Conservation (phyloP, 2,888 invertebrate species). For the Buathra laborator region DNA sequence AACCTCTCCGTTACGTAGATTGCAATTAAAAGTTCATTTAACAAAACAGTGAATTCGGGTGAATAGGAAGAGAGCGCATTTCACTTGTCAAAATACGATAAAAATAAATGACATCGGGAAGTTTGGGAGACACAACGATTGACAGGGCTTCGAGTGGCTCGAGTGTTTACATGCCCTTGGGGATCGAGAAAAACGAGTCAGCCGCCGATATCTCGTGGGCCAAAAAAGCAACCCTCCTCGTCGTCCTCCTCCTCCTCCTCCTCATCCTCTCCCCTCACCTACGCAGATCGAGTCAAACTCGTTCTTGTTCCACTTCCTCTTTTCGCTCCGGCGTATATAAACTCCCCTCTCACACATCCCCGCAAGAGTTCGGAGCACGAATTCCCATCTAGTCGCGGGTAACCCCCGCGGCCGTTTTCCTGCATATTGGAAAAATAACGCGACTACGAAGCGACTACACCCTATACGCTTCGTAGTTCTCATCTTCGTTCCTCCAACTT, state of each 20-base stretch:
- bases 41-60: background rate
- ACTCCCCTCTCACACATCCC: constrained; percentile 16
- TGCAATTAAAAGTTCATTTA: background rate
- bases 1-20: background rate
- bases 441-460: constrained; percentile 59
- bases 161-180: constrained; percentile 82
- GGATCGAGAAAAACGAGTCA: constrained; percentile 72
- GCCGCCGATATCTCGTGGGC: constrained; percentile 16
- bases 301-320: constrained; percentile 36
- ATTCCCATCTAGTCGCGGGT: constrained; percentile 69
- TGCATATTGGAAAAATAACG: constrained; percentile 80
- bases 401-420: constrained; percentile 68
- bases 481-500: constrained; percentile 37
- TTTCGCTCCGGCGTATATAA: constrained; percentile 48
- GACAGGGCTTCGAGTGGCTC: constrained; percentile 78
- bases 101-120: constrained; percentile 18
- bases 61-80: background rate
- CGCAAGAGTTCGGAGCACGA: constrained; percentile 48
- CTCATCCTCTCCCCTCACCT: constrained; percentile 53
- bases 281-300: constrained; percentile 59
- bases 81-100: background rate
- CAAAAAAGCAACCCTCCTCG: constrained; percentile 70
- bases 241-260: background rate
- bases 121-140: constrained; percentile 72
- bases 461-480: constrained; percentile 36